A percentile compares a stretch with the other conserved stretches of the same genome.
phyloP scores from a whole-genome alignment of 1,140 invertebrate species.

The Drosophila hydei region DNA sequence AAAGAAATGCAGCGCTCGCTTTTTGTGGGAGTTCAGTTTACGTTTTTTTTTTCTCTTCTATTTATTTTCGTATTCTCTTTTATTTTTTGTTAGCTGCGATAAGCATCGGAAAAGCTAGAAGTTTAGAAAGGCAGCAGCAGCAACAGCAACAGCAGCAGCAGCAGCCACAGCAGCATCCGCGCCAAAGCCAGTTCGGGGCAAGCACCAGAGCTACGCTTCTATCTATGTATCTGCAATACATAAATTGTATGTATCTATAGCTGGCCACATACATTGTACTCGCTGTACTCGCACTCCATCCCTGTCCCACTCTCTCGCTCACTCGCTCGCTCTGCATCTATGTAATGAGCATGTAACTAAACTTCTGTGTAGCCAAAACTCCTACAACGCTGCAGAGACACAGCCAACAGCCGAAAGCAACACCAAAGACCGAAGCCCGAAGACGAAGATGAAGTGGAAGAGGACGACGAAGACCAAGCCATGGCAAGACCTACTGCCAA shows the following conservation, averaged over 20 bases:
- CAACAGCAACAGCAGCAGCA: slow-evolving; percentile 13
- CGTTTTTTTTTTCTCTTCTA: slow-evolving; percentile 25
- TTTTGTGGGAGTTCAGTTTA: slow-evolving; percentile 48
- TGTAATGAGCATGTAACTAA: slow-evolving; percentile 81
- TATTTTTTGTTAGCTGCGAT: slow-evolving; percentile 49
- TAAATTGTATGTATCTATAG: slow-evolving; percentile 68
- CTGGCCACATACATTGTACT: slow-evolving; percentile 65
- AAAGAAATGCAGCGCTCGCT: slow-evolving; percentile 67
- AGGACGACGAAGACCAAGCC: slow-evolving; percentile 15
- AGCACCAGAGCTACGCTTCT: slow-evolving; percentile 40
- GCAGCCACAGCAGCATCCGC: slow-evolving; percentile 28
- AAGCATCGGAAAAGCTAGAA: slow-evolving; percentile 77
- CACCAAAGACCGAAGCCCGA: slow-evolving; percentile 8
- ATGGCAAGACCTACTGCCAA: slow-evolving; percentile 49
- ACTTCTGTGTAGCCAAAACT: slow-evolving; percentile 80
- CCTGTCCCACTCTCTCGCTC: slow-evolving; percentile 5
- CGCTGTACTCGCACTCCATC: slow-evolving; percentile 12
- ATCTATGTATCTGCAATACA: slow-evolving; percentile 73
- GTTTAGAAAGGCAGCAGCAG: slow-evolving; percentile 75
- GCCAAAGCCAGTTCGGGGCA: slow-evolving; percentile 32
- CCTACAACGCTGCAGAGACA: slow-evolving; percentile 71
- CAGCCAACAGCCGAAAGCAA: slow-evolving; percentile 43
- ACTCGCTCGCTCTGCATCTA: slow-evolving; percentile 54
- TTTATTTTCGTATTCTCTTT: slow-evolving; percentile 33
- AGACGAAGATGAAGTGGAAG: not conserved